phyloP scores from a whole-genome alignment of 2,113 vertebrate species.

The Xerus inauris region DNA sequence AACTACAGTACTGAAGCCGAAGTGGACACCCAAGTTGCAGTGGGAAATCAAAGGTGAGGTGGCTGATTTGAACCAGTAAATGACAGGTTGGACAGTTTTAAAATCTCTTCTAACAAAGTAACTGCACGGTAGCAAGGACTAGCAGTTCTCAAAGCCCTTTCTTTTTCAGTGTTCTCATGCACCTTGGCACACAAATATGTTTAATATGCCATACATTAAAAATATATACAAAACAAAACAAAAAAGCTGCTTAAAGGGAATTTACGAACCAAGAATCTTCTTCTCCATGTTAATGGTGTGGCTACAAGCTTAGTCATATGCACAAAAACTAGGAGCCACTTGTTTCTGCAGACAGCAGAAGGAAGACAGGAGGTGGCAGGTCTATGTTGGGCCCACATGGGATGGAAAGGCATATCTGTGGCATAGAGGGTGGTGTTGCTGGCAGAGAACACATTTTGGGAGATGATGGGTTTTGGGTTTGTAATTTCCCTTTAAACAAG shows the following conservation, averaged over 20 bases:
- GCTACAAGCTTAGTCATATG: conserved; percentile 70
- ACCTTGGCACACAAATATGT: conserved; percentile 78
- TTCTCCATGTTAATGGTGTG: conserved; percentile 50
- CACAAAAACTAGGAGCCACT: conserved; percentile 73
- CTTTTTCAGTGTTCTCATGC: conserved; percentile 82
- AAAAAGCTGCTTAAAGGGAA: conserved; percentile 90
- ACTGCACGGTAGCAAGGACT: conserved; percentile 94
- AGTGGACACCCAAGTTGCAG: conserved; percentile 84
- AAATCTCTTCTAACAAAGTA: conserved; percentile 79
- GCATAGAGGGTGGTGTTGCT: conserved; percentile 63
- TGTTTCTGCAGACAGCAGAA: conserved; percentile 49
- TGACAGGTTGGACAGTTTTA: conserved; percentile 80
- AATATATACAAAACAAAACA: conserved; percentile 59
- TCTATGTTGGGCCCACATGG: background rate
- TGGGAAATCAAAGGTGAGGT: conserved; percentile 87
- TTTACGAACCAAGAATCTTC: conserved; percentile 81
- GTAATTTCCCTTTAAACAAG: conserved; percentile 89
- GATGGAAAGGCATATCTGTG: background rate
- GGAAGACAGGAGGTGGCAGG: conserved; percentile 43
- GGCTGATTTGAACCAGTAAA: conserved; percentile 80
- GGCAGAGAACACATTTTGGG: conserved; percentile 72
- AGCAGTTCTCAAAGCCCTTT: conserved; percentile 80
- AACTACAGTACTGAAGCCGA: conserved; percentile 73
- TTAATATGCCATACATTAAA: conserved; percentile 84
- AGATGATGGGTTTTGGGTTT: conserved; percentile 79